Evolutionary conservation across 2,797 vertebrate species (phyloP), one percentile per base, ranked within the genome.

Genomic region (Melopsittacus undulatus): DNA sequence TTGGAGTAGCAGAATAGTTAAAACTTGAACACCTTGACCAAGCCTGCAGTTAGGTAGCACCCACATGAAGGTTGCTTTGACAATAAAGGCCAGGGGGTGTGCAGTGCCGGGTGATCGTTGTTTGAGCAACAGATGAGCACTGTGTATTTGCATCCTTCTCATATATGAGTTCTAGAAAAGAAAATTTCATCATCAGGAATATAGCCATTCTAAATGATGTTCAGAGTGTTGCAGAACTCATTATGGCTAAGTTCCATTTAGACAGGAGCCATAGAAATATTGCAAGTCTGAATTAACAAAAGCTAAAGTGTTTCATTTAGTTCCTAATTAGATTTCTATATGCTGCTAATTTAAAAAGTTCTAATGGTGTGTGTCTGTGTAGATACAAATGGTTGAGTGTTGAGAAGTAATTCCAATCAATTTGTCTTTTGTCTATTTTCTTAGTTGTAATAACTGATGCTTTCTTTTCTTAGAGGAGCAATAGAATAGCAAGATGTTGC

Each of bases 271-370:
- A 45, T 56, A 59, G 78, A 94, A 87, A 83, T 87, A 72, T 9
- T 80, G 69, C 36, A 87, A 78, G 83, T 43, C 63, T 89, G 56
- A 90, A 42, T 73, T 76, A 91, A 54, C 43, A 66, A 75, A 75
- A 78, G 51, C 42, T 82, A 19, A 89, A 74, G 75, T 70, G 75
- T 92, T 94, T 92, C 64, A 74, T 93, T 93, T 93, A 83, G 40
- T 69, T 86, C 61, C 92, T 93, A 92, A 89, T 94, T 89, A 86
- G 48, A 46, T 89, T 92, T 83, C 67, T 81, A 0, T 45, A 67
- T 75, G 45, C 45, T 93, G 83, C 62, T 93, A 69, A 95, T 93
- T 93, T 67, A n/a, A 83, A 82, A 59, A 67, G 26, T 74, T 56
- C 52, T 89, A 23, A 46, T 73, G 52, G 3, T 46, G 32, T 85